These are phyloP conservation scores for Drosophila lowei DNA, from an alignment of 1,140 invertebrate species.

Conservation along the genomic window DNA sequence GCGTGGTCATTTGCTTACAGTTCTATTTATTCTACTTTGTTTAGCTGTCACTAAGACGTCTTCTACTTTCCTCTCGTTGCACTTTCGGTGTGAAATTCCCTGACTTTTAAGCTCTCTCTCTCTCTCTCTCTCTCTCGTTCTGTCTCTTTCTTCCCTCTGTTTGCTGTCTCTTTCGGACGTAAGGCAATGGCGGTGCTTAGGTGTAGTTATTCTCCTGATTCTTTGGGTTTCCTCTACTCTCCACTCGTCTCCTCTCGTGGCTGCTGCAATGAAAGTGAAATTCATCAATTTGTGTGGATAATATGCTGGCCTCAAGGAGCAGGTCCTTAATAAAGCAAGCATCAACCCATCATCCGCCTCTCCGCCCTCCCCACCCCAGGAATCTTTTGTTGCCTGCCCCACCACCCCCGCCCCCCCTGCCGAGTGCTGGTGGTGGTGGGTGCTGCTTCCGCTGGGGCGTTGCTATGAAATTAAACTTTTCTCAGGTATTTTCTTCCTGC, in stretches of 20 bases:
- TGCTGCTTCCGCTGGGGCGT: conserved; percentile 72
- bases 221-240: conserved; percentile 12
- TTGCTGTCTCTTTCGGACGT: conserved; percentile 17
- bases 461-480: conserved; percentile 83
- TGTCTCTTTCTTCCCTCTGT: conserved; percentile 1
- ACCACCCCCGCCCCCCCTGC: not conserved
- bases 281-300: conserved; percentile 28
- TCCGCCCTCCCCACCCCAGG: not conserved
- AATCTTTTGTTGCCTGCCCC: conserved; percentile 42
- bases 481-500: conserved; percentile 76
- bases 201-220: conserved; percentile 39
- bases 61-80: conserved; percentile 17
- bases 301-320: conserved; percentile 10
- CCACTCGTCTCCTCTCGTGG: conserved; percentile 3
- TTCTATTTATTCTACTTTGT: conserved; percentile 1
- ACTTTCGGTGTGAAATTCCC: conserved; percentile 63
- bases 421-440: conserved; percentile 22
- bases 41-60: not conserved
- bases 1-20: conserved; percentile 73
- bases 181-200: conserved; percentile 72
- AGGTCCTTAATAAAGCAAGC: conserved; percentile 33
- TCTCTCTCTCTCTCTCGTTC: not conserved
- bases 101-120: conserved; percentile 50
- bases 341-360: conserved; percentile 8
- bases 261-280: conserved; percentile 60